Evolutionary conservation across 1,140 invertebrate genomes (phyloP).

Genomic region (Bombus pascuorum): DNA sequence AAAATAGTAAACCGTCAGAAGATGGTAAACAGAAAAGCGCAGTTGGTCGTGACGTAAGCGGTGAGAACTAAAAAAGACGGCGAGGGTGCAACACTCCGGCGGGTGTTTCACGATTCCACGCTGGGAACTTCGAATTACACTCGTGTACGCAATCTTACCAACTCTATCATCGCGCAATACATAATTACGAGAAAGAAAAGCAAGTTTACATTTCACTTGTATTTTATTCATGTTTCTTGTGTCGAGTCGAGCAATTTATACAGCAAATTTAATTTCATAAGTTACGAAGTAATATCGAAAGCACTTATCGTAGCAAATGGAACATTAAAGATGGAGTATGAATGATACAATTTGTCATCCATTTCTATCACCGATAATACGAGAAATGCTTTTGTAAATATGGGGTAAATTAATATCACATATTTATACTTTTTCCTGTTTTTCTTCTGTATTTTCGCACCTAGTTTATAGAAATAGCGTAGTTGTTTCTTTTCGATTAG

Average conservation of each 20-base stretch:
- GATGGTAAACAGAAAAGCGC: conserved; percentile 42
- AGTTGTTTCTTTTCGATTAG: too few species aligned
- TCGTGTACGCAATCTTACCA: background rate
- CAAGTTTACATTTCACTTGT: background rate
- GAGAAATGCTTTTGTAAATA: background rate
- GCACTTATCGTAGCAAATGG: background rate
- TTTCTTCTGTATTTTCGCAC: too few species aligned
- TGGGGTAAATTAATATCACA: too few species aligned
- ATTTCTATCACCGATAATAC: background rate
- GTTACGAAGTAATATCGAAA: background rate
- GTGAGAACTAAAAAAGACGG: background rate
- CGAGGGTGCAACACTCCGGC: background rate
- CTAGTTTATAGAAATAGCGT: too few species aligned
- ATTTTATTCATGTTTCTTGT: background rate
- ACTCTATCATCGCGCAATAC: background rate
- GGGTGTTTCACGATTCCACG: background rate
- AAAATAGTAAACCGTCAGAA: conserved; percentile 45
- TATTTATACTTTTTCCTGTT: too few species aligned
- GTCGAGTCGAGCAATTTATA: background rate
- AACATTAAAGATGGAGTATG: background rate
- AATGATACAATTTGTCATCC: background rate
- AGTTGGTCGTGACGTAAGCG: conserved; percentile 14
- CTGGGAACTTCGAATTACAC: background rate
- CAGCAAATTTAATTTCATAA: background rate
- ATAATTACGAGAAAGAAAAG: background rate